A percentile compares a stretch with the other conserved stretches of the same genome.
phyloP scores from a whole-genome alignment of 2,797 vertebrate genomes.

The Threskiornis aethiopicus region DNA sequence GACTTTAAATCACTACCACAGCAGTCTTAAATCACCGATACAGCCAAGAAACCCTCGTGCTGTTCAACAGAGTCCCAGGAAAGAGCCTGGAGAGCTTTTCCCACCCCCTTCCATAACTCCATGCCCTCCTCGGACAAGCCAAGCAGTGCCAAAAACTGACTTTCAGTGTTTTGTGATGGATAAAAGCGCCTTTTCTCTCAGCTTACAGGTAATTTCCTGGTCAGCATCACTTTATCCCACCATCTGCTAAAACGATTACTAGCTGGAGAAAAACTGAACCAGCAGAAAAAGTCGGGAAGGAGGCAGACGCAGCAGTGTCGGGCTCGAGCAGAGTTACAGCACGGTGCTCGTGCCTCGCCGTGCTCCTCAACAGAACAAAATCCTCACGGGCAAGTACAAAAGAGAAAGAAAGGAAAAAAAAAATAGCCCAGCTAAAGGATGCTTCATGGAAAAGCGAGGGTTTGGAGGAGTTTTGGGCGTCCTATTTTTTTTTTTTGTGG shows the following conservation, averaged over 20 bases:
- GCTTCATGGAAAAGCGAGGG: background rate
- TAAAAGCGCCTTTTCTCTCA: background rate
- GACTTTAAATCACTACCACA: background rate
- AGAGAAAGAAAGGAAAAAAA: fast-evolving
- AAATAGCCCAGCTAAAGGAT: background rate
- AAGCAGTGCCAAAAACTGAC: background rate
- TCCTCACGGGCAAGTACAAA: background rate
- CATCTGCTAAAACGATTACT: conserved; percentile 8
- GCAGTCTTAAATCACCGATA: background rate
- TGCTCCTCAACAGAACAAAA: background rate
- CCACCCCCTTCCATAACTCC: background rate
- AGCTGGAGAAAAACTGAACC: conserved; percentile 8
- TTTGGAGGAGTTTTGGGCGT: background rate
- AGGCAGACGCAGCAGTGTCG: background rate
- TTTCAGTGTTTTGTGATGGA: background rate
- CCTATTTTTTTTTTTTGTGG: background rate
- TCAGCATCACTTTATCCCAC: conserved; percentile 32
- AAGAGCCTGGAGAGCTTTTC: background rate
- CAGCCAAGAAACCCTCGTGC: background rate
- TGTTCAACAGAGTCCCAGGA: background rate
- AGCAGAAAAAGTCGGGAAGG: conserved; percentile 23
- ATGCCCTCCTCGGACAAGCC: background rate
- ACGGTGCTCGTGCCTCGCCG: background rate
- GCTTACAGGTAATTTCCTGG: conserved; percentile 16
- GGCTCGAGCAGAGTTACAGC: background rate